These are phyloP conservation scores for Apus apus DNA, from an alignment of 2,113 vertebrate genomes.

Conservation along the genomic window DNA sequence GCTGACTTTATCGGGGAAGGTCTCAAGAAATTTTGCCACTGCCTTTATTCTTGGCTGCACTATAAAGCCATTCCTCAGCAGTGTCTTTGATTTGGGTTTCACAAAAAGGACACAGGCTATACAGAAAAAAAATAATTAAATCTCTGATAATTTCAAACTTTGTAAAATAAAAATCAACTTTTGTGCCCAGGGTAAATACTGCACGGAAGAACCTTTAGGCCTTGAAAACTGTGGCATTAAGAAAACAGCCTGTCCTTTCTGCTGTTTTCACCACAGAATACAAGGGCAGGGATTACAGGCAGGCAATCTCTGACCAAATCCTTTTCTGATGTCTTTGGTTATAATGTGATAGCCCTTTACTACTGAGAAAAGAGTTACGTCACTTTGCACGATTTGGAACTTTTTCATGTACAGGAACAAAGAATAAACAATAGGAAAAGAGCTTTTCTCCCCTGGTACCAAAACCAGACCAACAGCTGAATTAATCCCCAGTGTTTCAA, in stretches of 20 bases:
- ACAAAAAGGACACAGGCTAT: not conserved
- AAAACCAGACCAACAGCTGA: not conserved
- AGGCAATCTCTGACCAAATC: slow-evolving; percentile 26
- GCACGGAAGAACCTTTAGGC: not conserved
- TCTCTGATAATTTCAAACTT: not conserved
- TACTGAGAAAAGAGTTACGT: not conserved
- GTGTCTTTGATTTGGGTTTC: not conserved
- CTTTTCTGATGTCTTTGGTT: not conserved
- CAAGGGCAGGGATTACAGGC: slow-evolving; percentile 3
- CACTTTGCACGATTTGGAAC: not conserved
- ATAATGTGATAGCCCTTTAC: slow-evolving; percentile 5
- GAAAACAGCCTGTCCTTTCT: not conserved
- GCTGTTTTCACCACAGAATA: not conserved
- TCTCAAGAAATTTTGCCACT: not conserved
- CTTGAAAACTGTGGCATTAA: not conserved
- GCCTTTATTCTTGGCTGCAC: not conserved
- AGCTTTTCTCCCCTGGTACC: not conserved
- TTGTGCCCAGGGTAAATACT: not conserved
- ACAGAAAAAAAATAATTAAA: not conserved
- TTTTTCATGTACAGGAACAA: not conserved
- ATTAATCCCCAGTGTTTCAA: slow-evolving; percentile 22
- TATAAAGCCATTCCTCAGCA: not conserved
- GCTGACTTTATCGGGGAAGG: accelerated
- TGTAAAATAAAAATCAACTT: not conserved
- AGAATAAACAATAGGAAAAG: slow-evolving; percentile 17